phyloP scores from a whole-genome alignment of 2,113 vertebrate genomes.

The Regulus satrapa region DNA sequence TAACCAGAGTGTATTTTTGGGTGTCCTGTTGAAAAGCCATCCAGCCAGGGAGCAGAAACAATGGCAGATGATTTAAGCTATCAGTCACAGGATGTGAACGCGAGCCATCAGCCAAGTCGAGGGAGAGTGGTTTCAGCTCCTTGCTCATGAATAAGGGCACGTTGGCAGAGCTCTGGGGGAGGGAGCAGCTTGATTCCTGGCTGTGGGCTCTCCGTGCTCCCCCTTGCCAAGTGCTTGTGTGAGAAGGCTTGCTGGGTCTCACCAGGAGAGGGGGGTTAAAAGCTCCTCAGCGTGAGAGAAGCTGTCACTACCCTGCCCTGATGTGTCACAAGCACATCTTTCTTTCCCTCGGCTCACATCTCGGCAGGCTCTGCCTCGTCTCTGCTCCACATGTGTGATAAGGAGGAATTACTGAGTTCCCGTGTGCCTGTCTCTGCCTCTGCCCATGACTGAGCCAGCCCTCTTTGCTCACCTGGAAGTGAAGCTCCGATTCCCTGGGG shows the following conservation, averaged over 20 bases:
- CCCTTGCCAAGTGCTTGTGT: conserved; percentile 21
- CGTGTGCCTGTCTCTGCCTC: not conserved
- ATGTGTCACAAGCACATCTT: not conserved
- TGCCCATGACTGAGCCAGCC: not conserved
- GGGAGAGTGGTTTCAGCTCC: not conserved
- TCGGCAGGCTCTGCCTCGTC: not conserved
- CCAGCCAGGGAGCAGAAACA: conserved; percentile 15
- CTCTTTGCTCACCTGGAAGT: not conserved
- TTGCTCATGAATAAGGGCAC: not conserved
- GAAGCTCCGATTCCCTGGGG: not conserved
- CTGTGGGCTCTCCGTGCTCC: not conserved
- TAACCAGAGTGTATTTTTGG: conserved; percentile 41
- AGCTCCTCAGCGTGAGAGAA: not conserved
- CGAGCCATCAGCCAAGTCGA: not conserved
- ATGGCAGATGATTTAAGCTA: conserved; percentile 29
- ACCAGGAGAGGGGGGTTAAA: not conserved
- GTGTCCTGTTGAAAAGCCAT: not conserved
- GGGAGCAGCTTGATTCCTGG: conserved; percentile 16
- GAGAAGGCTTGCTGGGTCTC: conserved; percentile 7
- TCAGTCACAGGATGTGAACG: conserved; percentile 1
- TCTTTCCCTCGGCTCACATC: not conserved
- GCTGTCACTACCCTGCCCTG: not conserved
- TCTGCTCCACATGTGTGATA: not conserved
- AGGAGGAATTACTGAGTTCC: not conserved
- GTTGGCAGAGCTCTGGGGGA: not conserved